A percentile compares a stretch with the other conserved stretches of the same genome.
These are phyloP conservation scores for Cryptoprocta ferox DNA, from an alignment of 2,797 vertebrate genomes.

Conservation along the genomic window DNA sequence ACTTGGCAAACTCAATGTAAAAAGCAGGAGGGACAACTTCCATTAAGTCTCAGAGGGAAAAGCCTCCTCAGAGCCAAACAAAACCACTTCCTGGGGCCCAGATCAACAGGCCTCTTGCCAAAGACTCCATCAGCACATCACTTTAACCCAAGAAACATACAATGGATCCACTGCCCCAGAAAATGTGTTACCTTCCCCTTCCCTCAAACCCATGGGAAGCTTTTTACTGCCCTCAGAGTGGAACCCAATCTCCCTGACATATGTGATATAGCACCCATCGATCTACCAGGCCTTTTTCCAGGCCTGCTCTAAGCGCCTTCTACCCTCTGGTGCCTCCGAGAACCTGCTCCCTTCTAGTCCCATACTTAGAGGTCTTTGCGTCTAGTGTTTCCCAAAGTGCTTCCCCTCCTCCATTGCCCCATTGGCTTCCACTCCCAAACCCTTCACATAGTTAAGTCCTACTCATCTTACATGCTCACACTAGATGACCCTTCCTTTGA, in stretches of 20 bases:
- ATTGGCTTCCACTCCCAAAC: too few species aligned
- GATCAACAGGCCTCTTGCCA: not conserved
- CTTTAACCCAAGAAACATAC: not conserved
- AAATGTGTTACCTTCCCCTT: not conserved
- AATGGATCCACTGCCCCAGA: not conserved
- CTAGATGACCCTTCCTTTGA: not conserved
- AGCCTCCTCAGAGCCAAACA: not conserved
- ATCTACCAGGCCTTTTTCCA: not conserved
- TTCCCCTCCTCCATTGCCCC: not conserved
- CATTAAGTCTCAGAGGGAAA: not conserved
- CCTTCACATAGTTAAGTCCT: not conserved
- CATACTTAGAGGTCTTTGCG: not conserved
- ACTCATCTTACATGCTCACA: not conserved
- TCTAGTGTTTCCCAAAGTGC: not conserved
- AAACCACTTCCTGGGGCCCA: not conserved
- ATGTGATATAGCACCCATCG: fast-evolving
- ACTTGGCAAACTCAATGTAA: not conserved
- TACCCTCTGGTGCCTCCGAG: not conserved
- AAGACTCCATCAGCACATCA: not conserved
- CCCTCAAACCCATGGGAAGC: not conserved
- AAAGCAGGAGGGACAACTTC: not conserved
- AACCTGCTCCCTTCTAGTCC: not conserved
- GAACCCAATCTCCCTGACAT: not conserved
- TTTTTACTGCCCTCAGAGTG: not conserved
- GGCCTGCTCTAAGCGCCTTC: not conserved